Evolutionary conservation across 2,888 invertebrate species (phyloP), one percentile per base, ranked within the genome.

Genomic region (Enchytraeus crypticus): DNA sequence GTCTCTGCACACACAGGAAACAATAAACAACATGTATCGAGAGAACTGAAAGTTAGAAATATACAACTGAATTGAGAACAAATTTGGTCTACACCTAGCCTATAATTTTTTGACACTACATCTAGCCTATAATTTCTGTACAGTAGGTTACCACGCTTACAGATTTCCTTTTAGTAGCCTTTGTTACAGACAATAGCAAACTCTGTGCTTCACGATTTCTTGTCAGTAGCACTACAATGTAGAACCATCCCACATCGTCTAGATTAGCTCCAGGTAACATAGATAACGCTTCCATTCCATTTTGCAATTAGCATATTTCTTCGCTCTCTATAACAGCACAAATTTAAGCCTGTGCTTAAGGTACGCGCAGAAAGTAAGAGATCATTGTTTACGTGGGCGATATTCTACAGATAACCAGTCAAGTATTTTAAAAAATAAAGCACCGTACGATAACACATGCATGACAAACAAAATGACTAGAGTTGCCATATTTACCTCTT

Each of bases 1-100:
- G 87, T 86, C 57, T 88, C 87, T 85, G 81, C 34, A 79, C 74
- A 11, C 51, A 64, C 63, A 58, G n/a, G n/a, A 27, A 46, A 43
- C 23, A 55, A 23, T 27, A 30, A 38, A 1, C n/a, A 38, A 55
- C n/a, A 29, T 38, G n/a, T 26, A 5, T 2, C 18, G 38, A 23
- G 8, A 3, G 21, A 27, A n/a, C n/a, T n/a, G n/a, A n/a, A n/a
- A n/a, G n/a, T n/a, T n/a, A n/a, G n/a, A n/a, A n/a, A 38, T 38
- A 18, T 38, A 38, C 18, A 38, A 14, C 11, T 14, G n/a, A n/a
- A n/a, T n/a, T n/a, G n/a, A n/a, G n/a, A n/a, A n/a, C n/a, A n/a
- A n/a, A n/a, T n/a, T n/a, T n/a, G n/a, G n/a, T n/a, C n/a, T n/a
- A n/a, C n/a, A n/a, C n/a, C n/a, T n/a, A n/a, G n/a, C n/a, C n/a